A percentile compares a stretch with the other conserved stretches of the same genome.
Conservation (phyloP, 2,888 invertebrate species). For the Atrina japonica region DNA sequence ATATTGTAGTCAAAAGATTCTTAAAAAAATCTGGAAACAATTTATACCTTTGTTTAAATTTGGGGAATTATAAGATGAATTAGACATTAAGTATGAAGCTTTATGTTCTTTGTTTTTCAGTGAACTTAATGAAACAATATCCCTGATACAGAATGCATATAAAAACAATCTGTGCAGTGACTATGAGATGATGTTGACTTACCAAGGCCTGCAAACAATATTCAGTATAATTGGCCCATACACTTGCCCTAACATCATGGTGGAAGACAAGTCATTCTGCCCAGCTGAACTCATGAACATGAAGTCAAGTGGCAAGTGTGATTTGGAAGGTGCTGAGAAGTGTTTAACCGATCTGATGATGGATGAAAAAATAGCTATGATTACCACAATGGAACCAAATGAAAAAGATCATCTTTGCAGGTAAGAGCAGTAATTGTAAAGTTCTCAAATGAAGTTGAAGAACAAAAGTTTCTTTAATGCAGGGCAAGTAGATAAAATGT, state of each 20-base stretch:
- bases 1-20: too few relatives aligned
- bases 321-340: background rate
- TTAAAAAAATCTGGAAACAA: too few relatives aligned
- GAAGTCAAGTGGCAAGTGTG: constrained; percentile 7
- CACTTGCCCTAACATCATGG: constrained; percentile 23
- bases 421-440: constrained; percentile 25
- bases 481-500: too few relatives aligned
- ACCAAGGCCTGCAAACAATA: constrained; percentile 24
- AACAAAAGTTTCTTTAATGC: too few relatives aligned
- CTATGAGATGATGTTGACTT: constrained; percentile 19
- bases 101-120: background rate
- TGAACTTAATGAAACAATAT: constrained; percentile 24
- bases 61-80: too few relatives aligned
- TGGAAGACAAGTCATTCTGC: constrained; percentile 3
- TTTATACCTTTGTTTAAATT: too few relatives aligned
- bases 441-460: too few relatives aligned
- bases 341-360: constrained; percentile 5
- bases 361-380: background rate
- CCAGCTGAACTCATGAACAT: background rate
- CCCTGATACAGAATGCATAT: constrained; percentile 10
- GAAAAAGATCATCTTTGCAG: constrained; percentile 27
- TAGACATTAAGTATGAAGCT: too few relatives aligned
- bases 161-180: constrained; percentile 26
- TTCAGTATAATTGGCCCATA: constrained; percentile 19
- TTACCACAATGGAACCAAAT: background rate